Evolutionary conservation across 2,113 vertebrate species (phyloP), one percentile per base, ranked within the genome.

Genomic region (Cariama cristata): DNA sequence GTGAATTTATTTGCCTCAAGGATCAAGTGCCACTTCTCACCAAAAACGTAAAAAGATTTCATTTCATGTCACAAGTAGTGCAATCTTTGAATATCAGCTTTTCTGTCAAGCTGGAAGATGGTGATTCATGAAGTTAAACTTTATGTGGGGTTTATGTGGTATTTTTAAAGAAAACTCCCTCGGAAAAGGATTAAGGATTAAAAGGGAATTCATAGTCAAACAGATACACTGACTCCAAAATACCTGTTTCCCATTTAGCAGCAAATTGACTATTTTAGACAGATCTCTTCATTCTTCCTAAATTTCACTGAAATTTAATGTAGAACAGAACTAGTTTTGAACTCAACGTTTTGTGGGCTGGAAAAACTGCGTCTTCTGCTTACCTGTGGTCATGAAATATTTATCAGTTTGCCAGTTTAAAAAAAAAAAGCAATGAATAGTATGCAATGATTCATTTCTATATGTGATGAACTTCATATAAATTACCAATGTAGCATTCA

Each of bases 1-100:
- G 84, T 7, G 58, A 96, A 91, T 88, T 96, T 94, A 55, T 88
- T 85, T 95, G 81, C 87, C 81, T 94, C 79, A 35, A 88, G 90
- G 81, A 94, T 96, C 93, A 96, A 95, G 53, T 93, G 81, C 62
- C 85, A 85, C 62, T 96, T 94, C 81, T 93, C 69, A 94, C 86
- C 35, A 88, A 82, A 95, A 95, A 76, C 0, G 0, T 88, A 93
- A 96, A 84, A 92, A 92, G 85, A 91, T 97, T 96, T 95, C 79
- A 67, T 50, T 79, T 93, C 67, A 67, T 93, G 66, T 96, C 94
- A 86, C 79, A 90, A 88, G 53, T 38, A 58, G 63, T n/a, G 33
- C 22, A 64, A 84, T 44, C 77, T 85, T 87, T 85, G 74, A 90
- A 88, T 93, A 95, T 87, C 53, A 23, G 45, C 44, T 79, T 96